phyloP scores from a whole-genome alignment of 2,113 vertebrate species.

The Leptodactylus fuscus region DNA sequence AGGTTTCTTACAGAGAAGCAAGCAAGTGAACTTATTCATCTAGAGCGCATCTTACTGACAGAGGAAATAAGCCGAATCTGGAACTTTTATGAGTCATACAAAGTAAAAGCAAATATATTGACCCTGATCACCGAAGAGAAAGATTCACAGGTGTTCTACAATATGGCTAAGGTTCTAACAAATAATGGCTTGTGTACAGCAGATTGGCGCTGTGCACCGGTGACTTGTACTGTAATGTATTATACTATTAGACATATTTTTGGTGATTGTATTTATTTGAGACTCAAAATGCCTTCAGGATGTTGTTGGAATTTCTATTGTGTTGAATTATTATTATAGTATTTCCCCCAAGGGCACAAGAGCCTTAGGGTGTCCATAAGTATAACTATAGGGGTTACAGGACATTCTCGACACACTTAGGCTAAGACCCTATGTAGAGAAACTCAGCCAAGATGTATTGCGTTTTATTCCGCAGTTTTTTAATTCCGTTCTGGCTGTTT shows the following conservation, averaged over 20 bases:
- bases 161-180: neutral
- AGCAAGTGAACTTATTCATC: constrained; percentile 61
- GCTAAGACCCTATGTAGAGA: too few species aligned
- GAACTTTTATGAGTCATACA: constrained; percentile 49
- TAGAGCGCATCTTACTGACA: constrained; percentile 59
- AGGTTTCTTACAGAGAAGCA: constrained; percentile 68
- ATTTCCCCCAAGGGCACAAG: too few species aligned
- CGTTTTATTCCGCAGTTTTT: too few species aligned
- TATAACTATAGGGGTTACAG: too few species aligned
- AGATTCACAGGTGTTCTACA: neutral
- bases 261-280: too few species aligned
- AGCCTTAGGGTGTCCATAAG: too few species aligned
- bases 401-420: too few species aligned
- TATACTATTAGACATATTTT: too few species aligned
- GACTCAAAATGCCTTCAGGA: neutral
- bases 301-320: neutral
- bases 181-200: neutral
- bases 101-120: neutral
- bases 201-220: neutral
- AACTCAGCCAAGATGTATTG: too few species aligned
- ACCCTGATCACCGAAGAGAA: neutral
- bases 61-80: constrained; percentile 62
- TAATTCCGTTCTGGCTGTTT: too few species aligned
- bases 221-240: neutral
- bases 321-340: too few species aligned